phyloP scores from a whole-genome alignment of 2,888 invertebrate species.

The Malachius bipustulatus region DNA sequence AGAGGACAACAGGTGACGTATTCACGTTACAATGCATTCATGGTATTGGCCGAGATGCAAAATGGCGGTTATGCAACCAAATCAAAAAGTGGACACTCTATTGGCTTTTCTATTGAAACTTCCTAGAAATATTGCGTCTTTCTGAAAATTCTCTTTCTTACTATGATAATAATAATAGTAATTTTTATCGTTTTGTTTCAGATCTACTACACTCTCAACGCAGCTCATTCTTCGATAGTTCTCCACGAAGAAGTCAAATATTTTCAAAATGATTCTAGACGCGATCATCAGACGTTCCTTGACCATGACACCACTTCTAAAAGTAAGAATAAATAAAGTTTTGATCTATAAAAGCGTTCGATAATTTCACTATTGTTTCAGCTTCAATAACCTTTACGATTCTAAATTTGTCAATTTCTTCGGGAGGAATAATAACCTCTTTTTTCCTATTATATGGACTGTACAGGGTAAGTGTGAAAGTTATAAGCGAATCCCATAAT shows the following conservation, averaged over 20 bases:
- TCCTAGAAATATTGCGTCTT: too few species aligned
- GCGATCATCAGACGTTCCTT: slow-evolving; percentile 31
- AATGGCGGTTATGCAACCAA: too few species aligned
- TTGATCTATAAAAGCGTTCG: slow-evolving; percentile 2
- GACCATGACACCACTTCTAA: slow-evolving; percentile 37
- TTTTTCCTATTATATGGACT: slow-evolving; percentile 55
- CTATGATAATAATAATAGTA: too few species aligned
- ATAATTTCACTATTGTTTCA: slow-evolving; percentile 36
- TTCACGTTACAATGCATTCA: too few species aligned
- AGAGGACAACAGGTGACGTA: too few species aligned
- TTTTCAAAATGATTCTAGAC: slow-evolving; percentile 43
- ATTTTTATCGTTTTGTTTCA: slow-evolving; percentile 38
- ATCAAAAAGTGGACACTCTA: too few species aligned
- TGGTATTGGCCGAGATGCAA: too few species aligned
- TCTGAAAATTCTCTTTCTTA: too few species aligned
- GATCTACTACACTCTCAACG: slow-evolving; percentile 56
- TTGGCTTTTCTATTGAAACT: too few species aligned
- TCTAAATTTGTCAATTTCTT: slow-evolving; percentile 52
- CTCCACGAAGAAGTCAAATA: slow-evolving; percentile 55
- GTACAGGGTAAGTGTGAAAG: slow-evolving; percentile 54
- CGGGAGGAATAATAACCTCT: slow-evolving; percentile 55
- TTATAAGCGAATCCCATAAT: too few species aligned
- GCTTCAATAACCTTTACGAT: slow-evolving; percentile 63
- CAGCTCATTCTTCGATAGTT: slow-evolving; percentile 50
- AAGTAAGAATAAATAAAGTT: slow-evolving; percentile 30